Evolutionary conservation across 92 coral and sea anemone species (phyloP), one percentile per base, ranked within the genome.

Genomic region (Palythoa grandis): DNA sequence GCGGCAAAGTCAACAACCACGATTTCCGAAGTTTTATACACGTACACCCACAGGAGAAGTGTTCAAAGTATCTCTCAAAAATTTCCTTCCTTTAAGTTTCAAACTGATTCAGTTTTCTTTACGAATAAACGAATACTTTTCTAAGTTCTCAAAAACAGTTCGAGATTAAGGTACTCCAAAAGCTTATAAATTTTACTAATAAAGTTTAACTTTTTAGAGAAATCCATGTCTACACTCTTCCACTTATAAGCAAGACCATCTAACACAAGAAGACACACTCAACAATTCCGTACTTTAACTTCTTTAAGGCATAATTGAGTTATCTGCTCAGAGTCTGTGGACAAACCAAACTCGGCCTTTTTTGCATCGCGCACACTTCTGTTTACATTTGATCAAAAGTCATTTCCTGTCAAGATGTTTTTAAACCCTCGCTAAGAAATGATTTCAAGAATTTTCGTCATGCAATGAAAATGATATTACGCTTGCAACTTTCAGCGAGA

Each of bases 371-470:
- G 74, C 43, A 66, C 85, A 80, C 66, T 80, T 76, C 43, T 80
- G 85, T 80, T 80, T 80, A 80, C 85, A 63, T 80, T 65, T 63
- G 85, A 80, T 80, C 85, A 80, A 66, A 80, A 6, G 75, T 70
- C 74, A 80, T 80, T 80, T 80, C 85, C 85, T 80, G 85, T 80
- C 85, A 58, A 76, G 19, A 54, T 54, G 68, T 53, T 57, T 54
- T 76, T 48, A 47, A 50, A 13, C 74, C 75, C 56, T 66, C 63
- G 74, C 74, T 23, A 23, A 53, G 35, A 80, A 24, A 35, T 23
- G 23, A 66, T 47, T 66, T 65, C 57, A 66, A 67, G 19, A 66
- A 40, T 19, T 23, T 63, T 76, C 61, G 56, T 80, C 57, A 80
- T 47, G 74, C 60, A 66, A 52, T 60, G 72, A 67, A 4, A 65